These are phyloP conservation scores for Lepeophtheirus nordmannii DNA, from an alignment of 2,888 invertebrate species.

Conservation along the genomic window DNA sequence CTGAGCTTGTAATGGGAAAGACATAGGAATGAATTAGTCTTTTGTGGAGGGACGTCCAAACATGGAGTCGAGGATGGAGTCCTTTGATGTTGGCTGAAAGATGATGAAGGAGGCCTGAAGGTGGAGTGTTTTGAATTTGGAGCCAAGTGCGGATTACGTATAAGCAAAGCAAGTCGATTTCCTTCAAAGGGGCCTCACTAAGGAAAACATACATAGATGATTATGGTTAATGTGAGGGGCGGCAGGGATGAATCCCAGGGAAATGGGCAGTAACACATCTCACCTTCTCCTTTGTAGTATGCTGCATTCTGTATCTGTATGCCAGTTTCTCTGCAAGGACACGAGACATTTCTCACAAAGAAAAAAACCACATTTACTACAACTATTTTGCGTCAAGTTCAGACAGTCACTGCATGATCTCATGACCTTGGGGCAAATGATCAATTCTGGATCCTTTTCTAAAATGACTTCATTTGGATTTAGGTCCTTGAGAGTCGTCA, in stretches of 20 bases:
- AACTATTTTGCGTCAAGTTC: background rate
- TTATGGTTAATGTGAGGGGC: too few relatives aligned
- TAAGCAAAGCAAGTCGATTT: background rate
- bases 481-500: background rate
- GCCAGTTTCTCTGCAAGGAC: background rate
- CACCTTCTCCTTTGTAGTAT: background rate
- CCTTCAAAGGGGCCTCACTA: too few relatives aligned
- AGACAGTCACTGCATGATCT: background rate
- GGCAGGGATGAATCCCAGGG: too few relatives aligned
- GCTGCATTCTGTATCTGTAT: background rate
- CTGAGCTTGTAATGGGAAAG: background rate
- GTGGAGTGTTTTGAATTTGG: background rate
- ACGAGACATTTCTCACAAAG: background rate
- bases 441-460: background rate
- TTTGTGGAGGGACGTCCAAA: background rate
- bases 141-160: background rate
- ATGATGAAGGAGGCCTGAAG: background rate
- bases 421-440: background rate
- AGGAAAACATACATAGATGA: too few relatives aligned
- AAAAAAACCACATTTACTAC: background rate
- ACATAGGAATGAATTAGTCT: background rate
- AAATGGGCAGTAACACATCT: background rate
- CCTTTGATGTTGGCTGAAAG: background rate
- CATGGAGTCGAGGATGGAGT: background rate
- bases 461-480: background rate